Conservation (phyloP, 2,797 vertebrate species). For the Argentina silus region DNA sequence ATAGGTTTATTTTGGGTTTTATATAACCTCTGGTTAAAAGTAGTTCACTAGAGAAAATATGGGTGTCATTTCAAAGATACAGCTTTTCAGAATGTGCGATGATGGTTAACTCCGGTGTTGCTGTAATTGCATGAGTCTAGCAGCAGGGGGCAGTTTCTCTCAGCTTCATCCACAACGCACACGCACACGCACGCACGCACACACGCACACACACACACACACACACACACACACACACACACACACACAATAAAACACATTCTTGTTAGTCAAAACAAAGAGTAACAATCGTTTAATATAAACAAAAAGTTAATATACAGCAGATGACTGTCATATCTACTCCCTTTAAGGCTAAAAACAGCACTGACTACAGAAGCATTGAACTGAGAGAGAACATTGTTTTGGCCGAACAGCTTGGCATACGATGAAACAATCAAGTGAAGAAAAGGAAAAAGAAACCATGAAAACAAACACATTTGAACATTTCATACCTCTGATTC, state of each 20-base stretch:
- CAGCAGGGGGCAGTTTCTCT: too few relatives aligned
- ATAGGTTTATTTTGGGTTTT: too few relatives aligned
- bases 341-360: conserved; percentile 67
- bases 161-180: too few relatives aligned
- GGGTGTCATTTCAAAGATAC: too few relatives aligned
- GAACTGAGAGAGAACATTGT: conserved; percentile 40
- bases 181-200: too few relatives aligned
- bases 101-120: too few relatives aligned
- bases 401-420: conserved; percentile 43
- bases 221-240: background rate
- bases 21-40: too few relatives aligned
- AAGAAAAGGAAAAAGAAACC: conserved; percentile 30
- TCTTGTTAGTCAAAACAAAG: conserved; percentile 14
- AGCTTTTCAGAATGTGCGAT: too few relatives aligned
- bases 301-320: conserved; percentile 69
- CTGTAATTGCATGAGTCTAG: too few relatives aligned
- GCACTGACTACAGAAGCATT: conserved; percentile 58
- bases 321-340: conserved; percentile 53
- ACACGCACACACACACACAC: too few relatives aligned
- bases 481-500: background rate
- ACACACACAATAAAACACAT: background rate
- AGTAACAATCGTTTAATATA: conserved; percentile 68
- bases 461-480: background rate
- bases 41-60: too few relatives aligned
- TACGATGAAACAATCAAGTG: background rate